phyloP scores from a whole-genome alignment of 2,797 vertebrate genomes.

The Mustela erminea region DNA sequence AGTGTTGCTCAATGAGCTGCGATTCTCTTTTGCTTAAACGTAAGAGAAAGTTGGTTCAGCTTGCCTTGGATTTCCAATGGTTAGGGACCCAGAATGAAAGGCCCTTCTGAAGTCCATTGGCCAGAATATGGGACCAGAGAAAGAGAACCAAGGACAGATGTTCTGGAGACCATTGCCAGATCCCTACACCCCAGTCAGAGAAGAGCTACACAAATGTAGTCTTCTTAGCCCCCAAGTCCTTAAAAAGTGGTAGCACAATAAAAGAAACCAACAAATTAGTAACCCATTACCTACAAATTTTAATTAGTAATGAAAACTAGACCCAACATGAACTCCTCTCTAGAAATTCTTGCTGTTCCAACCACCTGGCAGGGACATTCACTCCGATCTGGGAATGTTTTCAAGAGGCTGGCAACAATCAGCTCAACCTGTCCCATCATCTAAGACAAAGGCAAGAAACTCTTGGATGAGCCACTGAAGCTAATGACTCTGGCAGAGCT shows the following conservation, averaged over 20 bases:
- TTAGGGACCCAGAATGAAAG: not conserved
- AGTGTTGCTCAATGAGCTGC: not conserved
- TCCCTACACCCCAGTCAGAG: not conserved
- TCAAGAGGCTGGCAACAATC: constrained; percentile 66
- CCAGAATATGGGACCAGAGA: not conserved
- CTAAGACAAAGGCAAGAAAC: not conserved
- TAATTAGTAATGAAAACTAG: constrained; percentile 75
- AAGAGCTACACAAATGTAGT: not conserved
- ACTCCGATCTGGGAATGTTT: constrained; percentile 69
- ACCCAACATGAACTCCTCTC: constrained; percentile 65
- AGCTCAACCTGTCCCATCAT: constrained; percentile 63
- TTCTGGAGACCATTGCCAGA: not conserved
- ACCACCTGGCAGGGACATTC: constrained; percentile 58
- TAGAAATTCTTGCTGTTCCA: constrained; percentile 72
- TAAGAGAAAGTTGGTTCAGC: not conserved
- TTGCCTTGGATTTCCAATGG: not conserved
- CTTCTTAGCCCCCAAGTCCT: not conserved
- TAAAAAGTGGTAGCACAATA: constrained; percentile 8
- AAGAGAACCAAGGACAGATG: not conserved
- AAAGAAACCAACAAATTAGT: constrained; percentile 78
- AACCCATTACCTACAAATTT: constrained; percentile 71
- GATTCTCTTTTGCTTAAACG: not conserved
- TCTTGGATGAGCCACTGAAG: not conserved
- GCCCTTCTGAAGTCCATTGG: not conserved
- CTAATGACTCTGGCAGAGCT: not conserved